Conservation (phyloP, 1,140 invertebrate genomes). For the Aphis gossypii region DNA sequence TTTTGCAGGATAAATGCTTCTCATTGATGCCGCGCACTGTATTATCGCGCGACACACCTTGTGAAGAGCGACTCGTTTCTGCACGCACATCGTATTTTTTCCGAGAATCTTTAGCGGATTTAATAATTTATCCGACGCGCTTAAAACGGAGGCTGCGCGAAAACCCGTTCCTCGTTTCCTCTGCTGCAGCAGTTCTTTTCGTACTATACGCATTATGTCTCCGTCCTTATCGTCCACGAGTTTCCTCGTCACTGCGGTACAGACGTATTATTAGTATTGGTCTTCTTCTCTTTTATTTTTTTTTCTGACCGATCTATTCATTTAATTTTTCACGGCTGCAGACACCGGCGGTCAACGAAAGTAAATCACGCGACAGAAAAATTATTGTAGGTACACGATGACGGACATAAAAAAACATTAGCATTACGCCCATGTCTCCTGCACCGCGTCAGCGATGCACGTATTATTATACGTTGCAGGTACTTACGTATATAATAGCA, state of each 20-base stretch:
- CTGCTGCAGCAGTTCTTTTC: not conserved
- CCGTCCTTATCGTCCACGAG: not conserved
- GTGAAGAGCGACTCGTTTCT: constrained; percentile 56
- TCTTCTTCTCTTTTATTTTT: not conserved
- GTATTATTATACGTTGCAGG: not conserved
- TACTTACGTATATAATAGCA: not conserved
- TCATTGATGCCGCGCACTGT: constrained; percentile 48
- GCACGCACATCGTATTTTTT: constrained; percentile 36
- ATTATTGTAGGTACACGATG: not conserved
- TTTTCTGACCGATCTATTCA: not conserved
- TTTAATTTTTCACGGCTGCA: not conserved
- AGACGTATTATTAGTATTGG: constrained; percentile 5
- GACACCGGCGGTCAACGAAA: not conserved
- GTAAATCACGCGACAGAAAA: constrained; percentile 15
- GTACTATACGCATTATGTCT: not conserved
- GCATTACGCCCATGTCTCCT: not conserved
- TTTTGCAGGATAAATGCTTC: constrained; percentile 49
- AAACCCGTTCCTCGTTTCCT: constrained; percentile 45
- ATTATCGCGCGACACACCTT: constrained; percentile 55
- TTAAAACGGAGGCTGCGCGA: constrained; percentile 36
- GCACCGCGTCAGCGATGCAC: not conserved
- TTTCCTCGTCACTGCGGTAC: not conserved
- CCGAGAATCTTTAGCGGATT: constrained; percentile 46
- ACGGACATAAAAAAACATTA: not conserved
- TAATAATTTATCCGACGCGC: constrained; percentile 49